Base-by-base conservation (phyloP, 2,888 invertebrate species). In the Coremacera marginata region DNA sequence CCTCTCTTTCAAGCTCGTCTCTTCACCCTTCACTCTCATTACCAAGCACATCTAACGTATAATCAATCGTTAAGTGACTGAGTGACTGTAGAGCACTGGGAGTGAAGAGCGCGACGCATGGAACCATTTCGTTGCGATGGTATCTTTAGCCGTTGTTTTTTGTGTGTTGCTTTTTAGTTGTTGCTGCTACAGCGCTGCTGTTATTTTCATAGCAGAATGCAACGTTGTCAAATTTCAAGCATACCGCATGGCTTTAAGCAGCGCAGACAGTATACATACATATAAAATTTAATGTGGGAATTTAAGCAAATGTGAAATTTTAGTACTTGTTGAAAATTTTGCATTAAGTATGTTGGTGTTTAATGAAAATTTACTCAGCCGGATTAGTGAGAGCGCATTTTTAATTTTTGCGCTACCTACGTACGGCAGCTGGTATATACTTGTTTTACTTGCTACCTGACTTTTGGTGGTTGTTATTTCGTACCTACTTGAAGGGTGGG, bases 271-370 rank as follows among this genome's bases (percentile, higher is more conserved):
- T n/a, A n/a, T n/a, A n/a, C n/a, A n/a, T 16, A 51, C 51, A n/a
- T 52, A n/a, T 31, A 16, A 9, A 49, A 25, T 72, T 62, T 62
- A 49, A 49, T 72, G 72, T 62, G 44, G 62, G 49, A 72, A 72
- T 72, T 72, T 72, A 14, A 72, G 22, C 72, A 62, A 72, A 72
- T 72, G 62, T 49, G 37, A 25, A 60, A 70, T 11, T 11, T 44
- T 7, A 44, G 44, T 44, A 44, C 44, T 44, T 44, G 44, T 44
- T 44, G 44, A 44, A 44, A 44, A 11, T 11, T 44, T 44, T 7
- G 44, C 44, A 44, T 44, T 44, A 52, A 37, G 16, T 70, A 70
- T 70, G 27, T 62, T 25, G 52, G 55, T 55, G 5, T 55, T 19
- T 19, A 55, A 55, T 55, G 2, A 55, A 9, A 55, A 19, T 55